A percentile compares a stretch with the other conserved stretches of the same genome.
These are phyloP conservation scores for Ciconia maguari DNA, from an alignment of 2,113 vertebrate species.

Conservation along the genomic window DNA sequence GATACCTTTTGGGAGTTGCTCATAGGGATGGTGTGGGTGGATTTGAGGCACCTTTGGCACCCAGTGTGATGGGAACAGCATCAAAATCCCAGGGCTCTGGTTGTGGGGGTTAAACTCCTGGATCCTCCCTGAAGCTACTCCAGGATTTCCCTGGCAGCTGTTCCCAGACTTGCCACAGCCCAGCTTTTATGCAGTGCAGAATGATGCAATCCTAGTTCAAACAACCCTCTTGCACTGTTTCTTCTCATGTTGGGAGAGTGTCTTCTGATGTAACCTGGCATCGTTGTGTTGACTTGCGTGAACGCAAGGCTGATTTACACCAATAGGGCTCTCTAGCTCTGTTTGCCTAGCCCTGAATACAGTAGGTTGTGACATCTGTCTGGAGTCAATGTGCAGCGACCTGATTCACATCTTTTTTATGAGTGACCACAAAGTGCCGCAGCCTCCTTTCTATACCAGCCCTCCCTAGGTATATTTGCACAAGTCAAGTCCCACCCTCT, in stretches of 20 bases:
- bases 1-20: background rate
- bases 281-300: background rate
- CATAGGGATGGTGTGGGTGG: background rate
- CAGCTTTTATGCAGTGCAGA: background rate
- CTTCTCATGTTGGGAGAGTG: background rate
- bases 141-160: slow-evolving; percentile 13
- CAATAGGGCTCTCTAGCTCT: background rate
- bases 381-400: background rate
- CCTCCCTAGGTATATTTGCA: slow-evolving; percentile 29
- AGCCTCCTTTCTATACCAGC: background rate
- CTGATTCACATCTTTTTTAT: background rate
- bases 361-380: background rate
- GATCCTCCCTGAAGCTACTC: background rate
- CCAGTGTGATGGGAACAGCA: background rate
- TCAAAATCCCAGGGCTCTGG: background rate
- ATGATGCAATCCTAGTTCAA: background rate
- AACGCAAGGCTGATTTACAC: background rate
- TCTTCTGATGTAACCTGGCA: background rate
- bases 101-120: background rate
- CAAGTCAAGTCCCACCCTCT: background rate
- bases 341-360: background rate
- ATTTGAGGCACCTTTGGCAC: background rate
- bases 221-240: background rate
- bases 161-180: background rate
- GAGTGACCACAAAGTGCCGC: background rate